These are phyloP conservation scores for Pachymerium ferrugineum DNA, from an alignment of 2,888 invertebrate species.

Conservation along the genomic window DNA sequence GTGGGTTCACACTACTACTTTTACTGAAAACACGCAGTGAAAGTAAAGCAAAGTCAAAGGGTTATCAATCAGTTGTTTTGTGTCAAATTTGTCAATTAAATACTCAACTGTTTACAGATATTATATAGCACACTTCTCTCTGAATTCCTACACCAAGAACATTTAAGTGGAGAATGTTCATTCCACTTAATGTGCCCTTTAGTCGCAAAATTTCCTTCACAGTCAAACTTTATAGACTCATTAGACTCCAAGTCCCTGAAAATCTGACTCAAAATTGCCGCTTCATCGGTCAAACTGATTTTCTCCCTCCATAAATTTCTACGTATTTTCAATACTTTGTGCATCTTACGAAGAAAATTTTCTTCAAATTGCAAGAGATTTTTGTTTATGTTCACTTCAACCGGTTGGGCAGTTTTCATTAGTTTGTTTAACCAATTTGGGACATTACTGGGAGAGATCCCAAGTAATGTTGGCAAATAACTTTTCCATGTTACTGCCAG, in stretches of 20 bases:
- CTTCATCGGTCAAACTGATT: background rate
- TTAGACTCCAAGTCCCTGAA: background rate
- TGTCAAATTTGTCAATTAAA: too few relatives aligned
- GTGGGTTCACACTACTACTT: too few relatives aligned
- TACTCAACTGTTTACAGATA: background rate
- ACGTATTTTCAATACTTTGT: background rate
- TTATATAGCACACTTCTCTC: background rate
- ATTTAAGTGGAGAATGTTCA: background rate
- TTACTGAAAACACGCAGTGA: too few relatives aligned
- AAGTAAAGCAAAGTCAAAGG: too few relatives aligned
- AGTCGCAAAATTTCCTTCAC: too few relatives aligned
- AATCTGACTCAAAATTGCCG: background rate
- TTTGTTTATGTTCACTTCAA: background rate
- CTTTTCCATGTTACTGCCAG: background rate
- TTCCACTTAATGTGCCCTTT: background rate
- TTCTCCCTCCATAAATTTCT: background rate
- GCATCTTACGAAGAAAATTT: too few relatives aligned
- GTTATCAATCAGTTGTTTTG: too few relatives aligned
- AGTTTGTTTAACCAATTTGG: background rate
- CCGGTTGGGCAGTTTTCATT: background rate
- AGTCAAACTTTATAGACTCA: too few relatives aligned
- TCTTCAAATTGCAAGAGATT: too few relatives aligned
- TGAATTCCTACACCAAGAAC: background rate
- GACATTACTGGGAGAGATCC: background rate
- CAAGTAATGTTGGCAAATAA: background rate